phyloP scores from a whole-genome alignment of 2,888 invertebrate genomes.

The Acholoe squamosa region DNA sequence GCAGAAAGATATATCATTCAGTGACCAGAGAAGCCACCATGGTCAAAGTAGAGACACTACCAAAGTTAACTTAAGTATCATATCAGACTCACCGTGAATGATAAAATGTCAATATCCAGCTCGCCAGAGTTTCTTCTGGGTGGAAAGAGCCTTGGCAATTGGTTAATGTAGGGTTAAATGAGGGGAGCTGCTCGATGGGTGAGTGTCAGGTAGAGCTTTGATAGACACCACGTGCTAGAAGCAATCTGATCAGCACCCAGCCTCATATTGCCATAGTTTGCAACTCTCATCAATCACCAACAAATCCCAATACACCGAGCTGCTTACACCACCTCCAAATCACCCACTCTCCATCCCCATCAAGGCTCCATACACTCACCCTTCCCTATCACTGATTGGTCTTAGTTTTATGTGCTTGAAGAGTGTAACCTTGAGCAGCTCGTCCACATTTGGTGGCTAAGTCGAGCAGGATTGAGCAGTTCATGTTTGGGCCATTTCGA shows the following conservation, averaged over 20 bases:
- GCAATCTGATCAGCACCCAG: slow-evolving; percentile 8
- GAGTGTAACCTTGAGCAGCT: neutral
- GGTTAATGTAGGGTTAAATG: neutral
- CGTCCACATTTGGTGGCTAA: neutral
- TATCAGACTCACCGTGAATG: too few species aligned
- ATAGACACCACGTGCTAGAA: neutral
- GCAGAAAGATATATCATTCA: too few species aligned
- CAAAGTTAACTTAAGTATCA: too few species aligned
- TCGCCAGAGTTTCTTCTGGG: too few species aligned
- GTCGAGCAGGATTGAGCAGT: slow-evolving; percentile 21
- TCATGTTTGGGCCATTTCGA: neutral
- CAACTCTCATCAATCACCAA: neutral
- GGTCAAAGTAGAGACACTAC: too few species aligned
- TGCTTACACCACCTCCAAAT: neutral
- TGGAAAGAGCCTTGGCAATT: too few species aligned
- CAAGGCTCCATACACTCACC: neutral
- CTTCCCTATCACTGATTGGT: too few species aligned
- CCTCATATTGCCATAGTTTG: neutral
- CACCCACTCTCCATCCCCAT: neutral
- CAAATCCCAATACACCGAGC: neutral
- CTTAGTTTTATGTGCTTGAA: neutral
- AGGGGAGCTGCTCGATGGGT: neutral
- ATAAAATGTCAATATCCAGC: too few species aligned
- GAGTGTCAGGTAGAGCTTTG: neutral
- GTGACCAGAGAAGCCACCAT: too few species aligned